These are phyloP conservation scores for Strix aluco DNA, from an alignment of 2,113 vertebrate species.

Conservation along the genomic window DNA sequence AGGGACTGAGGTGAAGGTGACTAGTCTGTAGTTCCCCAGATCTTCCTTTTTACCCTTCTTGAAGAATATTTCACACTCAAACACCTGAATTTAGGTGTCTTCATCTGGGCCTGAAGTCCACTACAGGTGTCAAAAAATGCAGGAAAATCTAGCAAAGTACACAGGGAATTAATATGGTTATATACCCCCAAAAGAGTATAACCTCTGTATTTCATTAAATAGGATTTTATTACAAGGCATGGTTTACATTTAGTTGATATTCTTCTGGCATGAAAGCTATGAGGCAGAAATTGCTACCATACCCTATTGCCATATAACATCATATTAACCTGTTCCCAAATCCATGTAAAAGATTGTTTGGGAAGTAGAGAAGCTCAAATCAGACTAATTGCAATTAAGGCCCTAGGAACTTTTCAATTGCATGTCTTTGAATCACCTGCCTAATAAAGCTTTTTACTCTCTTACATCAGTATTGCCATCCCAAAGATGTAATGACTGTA, in stretches of 20 bases:
- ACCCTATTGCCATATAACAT: neutral
- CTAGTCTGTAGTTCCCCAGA: neutral
- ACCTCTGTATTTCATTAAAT: constrained; percentile 13
- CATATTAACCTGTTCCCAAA: neutral
- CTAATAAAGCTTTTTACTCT: neutral
- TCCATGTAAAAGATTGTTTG: neutral
- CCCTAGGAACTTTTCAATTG: neutral
- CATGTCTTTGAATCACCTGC: neutral
- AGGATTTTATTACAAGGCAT: neutral
- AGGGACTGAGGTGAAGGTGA: neutral
- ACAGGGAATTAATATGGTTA: neutral
- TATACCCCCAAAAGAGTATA: neutral
- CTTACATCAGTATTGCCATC: neutral
- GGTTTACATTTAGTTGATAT: constrained; percentile 18
- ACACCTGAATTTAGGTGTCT: neutral
- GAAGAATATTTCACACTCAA: neutral
- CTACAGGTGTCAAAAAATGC: neutral
- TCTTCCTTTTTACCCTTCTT: neutral
- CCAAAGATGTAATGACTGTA: neutral
- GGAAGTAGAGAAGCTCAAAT: neutral
- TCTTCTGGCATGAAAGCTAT: neutral
- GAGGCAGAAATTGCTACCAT: constrained; percentile 22
- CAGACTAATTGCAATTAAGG: neutral
- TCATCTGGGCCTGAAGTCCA: neutral
- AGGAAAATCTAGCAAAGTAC: neutral